Percentiles rank a stretch among this genome's conserved stretches.
These are phyloP conservation scores for Drosophila tani DNA, from an alignment of 1,140 invertebrate genomes.

Conservation along the genomic window DNA sequence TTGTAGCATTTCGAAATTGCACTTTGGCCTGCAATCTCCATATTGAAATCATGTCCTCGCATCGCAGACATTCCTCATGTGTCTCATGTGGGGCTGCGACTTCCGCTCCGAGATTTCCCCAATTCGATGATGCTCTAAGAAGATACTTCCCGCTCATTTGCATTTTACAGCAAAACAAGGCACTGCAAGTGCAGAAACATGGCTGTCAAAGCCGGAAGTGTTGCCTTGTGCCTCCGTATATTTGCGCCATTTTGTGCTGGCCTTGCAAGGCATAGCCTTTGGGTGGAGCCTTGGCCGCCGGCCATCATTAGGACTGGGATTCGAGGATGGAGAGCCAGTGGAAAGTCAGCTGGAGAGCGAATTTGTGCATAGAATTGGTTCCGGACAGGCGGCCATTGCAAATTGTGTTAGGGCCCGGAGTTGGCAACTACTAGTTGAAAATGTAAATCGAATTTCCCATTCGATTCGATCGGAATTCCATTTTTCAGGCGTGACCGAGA, in stretches of 20 bases:
- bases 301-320: slow-evolving; percentile 69
- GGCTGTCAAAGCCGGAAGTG: slow-evolving; percentile 62
- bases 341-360: slow-evolving; percentile 18
- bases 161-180: slow-evolving; percentile 53
- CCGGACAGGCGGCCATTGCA: slow-evolving; percentile 30
- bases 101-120: slow-evolving; percentile 16
- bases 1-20: slow-evolving; percentile 46
- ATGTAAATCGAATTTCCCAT: slow-evolving; percentile 48
- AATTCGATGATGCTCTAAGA: slow-evolving; percentile 26
- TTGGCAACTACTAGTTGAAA: slow-evolving; percentile 30
- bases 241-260: slow-evolving; percentile 55
- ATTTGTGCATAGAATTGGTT: slow-evolving; percentile 46
- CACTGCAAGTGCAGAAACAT: slow-evolving; percentile 42
- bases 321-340: slow-evolving; percentile 1
- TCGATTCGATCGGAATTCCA: slow-evolving; percentile 18
- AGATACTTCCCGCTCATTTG: slow-evolving; percentile 56
- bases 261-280: slow-evolving; percentile 39
- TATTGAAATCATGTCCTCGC: slow-evolving; percentile 50
- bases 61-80: slow-evolving; percentile 14
- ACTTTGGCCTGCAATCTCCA: slow-evolving; percentile 50
- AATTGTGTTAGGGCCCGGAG: slow-evolving; percentile 37
- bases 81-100: slow-evolving; percentile 12
- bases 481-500: slow-evolving; percentile 2
- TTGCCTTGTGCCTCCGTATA: slow-evolving; percentile 62
- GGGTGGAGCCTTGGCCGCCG: slow-evolving; percentile 38